A percentile compares a stretch with the other conserved stretches of the same genome.
Evolutionary conservation across 2,888 invertebrate genomes (phyloP).

Genomic region (Phrixothrix hirtus): DNA sequence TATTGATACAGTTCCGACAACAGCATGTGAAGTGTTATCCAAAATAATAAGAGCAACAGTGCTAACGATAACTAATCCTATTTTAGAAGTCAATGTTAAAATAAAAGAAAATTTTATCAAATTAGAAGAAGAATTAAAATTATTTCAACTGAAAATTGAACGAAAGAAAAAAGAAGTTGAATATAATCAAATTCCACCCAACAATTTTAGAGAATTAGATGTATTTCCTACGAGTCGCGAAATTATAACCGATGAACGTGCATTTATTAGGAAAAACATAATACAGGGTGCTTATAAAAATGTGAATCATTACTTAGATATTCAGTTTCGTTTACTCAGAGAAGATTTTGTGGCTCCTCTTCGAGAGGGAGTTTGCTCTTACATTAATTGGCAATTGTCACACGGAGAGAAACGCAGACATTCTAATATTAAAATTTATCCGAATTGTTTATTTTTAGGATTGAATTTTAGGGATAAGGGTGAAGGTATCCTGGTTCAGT

Average conservation of each 20-base stretch:
- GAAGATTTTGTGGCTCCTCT: constrained; percentile 81
- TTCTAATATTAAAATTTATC: constrained; percentile 53
- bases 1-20: constrained; percentile 45
- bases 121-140: constrained; percentile 46
- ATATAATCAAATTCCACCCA: constrained; percentile 56
- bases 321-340: constrained; percentile 76
- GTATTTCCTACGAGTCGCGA: constrained; percentile 60
- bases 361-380: constrained; percentile 63
- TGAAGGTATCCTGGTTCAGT: constrained; percentile 53
- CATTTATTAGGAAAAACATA: constrained; percentile 64
- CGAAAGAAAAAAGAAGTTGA: constrained; percentile 35
- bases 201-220: constrained; percentile 60
- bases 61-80: constrained; percentile 36
- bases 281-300: constrained; percentile 65
- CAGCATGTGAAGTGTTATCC: constrained; percentile 44
- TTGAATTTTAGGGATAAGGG: constrained; percentile 55
- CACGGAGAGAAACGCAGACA: constrained; percentile 10
- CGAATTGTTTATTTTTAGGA: constrained; percentile 56
- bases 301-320: constrained; percentile 74
- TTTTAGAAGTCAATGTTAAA: constrained; percentile 32
- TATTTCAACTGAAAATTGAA: constrained; percentile 40
- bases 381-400: constrained; percentile 23
- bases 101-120: constrained; percentile 54
- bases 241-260: constrained; percentile 42
- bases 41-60: constrained; percentile 40